phyloP scores from a whole-genome alignment of 37 sponge, comb jelly and placozoan species.

The Geodia barretti region DNA sequence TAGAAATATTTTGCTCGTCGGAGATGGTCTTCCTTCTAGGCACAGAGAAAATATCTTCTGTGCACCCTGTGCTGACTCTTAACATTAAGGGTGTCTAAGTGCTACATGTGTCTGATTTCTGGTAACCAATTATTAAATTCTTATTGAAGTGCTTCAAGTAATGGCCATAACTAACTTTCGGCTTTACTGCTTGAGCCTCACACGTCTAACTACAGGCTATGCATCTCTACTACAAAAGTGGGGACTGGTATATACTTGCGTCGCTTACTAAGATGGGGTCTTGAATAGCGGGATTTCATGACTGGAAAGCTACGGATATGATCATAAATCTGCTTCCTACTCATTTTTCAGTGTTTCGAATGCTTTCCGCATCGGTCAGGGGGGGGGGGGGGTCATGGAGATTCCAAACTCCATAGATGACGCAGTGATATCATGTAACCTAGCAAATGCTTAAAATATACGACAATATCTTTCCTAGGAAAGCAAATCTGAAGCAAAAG shows the following conservation, averaged over 20 bases:
- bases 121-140: conserved; percentile 11
- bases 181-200: neutral
- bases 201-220: neutral
- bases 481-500: too few relatives aligned
- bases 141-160: neutral
- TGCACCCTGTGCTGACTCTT: neutral
- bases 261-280: neutral
- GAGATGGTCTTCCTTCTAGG: neutral
- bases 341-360: neutral
- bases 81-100: neutral
- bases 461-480: too few relatives aligned
- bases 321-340: neutral
- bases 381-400: too few relatives aligned
- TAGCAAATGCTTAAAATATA: too few relatives aligned
- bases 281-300: conserved; percentile 20
- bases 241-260: too few relatives aligned
- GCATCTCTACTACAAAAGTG: conserved; percentile 13
- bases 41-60: neutral
- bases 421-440: too few relatives aligned
- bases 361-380: conserved; percentile 1
- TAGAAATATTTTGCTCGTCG: neutral
- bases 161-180: neutral
- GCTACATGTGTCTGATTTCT: conserved; percentile 9
- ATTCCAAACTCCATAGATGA: too few relatives aligned
- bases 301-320: conserved; percentile 6